Percentiles rank a stretch among this genome's conserved stretches.
Evolutionary conservation across 2,113 vertebrate species (phyloP).

Genomic region (Chaetodon auriga): DNA sequence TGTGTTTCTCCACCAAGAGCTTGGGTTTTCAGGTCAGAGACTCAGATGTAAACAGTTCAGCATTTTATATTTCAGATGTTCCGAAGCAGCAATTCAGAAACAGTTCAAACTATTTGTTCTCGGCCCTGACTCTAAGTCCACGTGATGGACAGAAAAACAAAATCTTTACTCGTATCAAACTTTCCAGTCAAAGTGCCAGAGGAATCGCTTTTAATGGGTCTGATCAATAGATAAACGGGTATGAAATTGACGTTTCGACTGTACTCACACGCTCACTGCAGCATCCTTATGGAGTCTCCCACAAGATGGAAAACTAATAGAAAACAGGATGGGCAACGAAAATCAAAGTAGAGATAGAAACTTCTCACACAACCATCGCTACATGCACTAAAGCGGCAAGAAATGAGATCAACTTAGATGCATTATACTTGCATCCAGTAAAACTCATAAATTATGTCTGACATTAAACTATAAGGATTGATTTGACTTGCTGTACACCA

Average conservation of each 20-base stretch:
- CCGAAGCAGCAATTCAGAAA: background rate
- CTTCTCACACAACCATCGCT: background rate
- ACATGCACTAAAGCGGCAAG: background rate
- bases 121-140: background rate
- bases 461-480: constrained; percentile 31
- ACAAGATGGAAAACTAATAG: constrained; percentile 11
- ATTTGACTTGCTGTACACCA: constrained; percentile 17
- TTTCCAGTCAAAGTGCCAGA: background rate
- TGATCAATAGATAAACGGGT: constrained; percentile 17
- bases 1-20: background rate
- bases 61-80: background rate
- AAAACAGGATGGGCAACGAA: background rate
- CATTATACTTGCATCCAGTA: background rate
- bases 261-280: background rate
- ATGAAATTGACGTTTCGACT: background rate
- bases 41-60: background rate
- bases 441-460: constrained; percentile 36
- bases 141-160: background rate
- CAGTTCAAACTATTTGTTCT: background rate
- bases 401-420: background rate
- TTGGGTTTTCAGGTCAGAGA: background rate
- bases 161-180: background rate
- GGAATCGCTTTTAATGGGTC: background rate
- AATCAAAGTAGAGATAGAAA: background rate
- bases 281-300: constrained; percentile 1